A percentile compares a stretch with the other conserved stretches of the same genome.
Conservation (phyloP, 2,113 vertebrate genomes). For the Stigmatopora nigra region DNA sequence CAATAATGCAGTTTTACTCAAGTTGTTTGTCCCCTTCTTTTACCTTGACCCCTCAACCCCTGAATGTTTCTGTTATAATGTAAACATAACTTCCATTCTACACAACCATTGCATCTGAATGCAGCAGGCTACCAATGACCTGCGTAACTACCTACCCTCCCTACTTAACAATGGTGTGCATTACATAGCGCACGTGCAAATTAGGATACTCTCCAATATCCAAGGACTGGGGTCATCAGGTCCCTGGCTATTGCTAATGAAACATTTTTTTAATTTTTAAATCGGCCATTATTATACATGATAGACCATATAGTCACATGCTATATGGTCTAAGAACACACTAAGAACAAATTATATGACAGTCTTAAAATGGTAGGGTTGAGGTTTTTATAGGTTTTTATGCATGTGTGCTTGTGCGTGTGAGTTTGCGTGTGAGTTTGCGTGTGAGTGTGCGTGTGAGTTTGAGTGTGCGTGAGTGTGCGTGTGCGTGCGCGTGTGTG, state of each 20-base stretch:
- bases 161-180: constrained; percentile 51
- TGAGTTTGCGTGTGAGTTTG: too few relatives aligned
- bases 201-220: constrained; percentile 64
- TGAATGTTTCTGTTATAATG: constrained; percentile 48
- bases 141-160: constrained; percentile 28
- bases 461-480: too few relatives aligned
- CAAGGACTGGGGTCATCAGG: constrained; percentile 43
- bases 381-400: not conserved
- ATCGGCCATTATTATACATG: constrained; percentile 61
- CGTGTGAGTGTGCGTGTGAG: too few relatives aligned
- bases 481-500: too few relatives aligned
- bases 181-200: constrained; percentile 70
- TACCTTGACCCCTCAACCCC: constrained; percentile 48
- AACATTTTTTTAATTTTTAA: constrained; percentile 39
- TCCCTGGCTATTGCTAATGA: constrained; percentile 39
- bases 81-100: constrained; percentile 25
- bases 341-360: constrained; percentile 41
- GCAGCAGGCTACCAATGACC: constrained; percentile 41
- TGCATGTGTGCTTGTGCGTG: too few relatives aligned
- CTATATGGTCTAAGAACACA: too few relatives aligned
- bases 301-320: constrained; percentile 64
- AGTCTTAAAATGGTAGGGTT: not conserved
- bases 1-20: too few relatives aligned
- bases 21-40: constrained; percentile 27
- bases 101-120: not conserved